Evolutionary conservation across 2,888 invertebrate genomes (phyloP).

Genomic region (Conchocele bisecta): DNA sequence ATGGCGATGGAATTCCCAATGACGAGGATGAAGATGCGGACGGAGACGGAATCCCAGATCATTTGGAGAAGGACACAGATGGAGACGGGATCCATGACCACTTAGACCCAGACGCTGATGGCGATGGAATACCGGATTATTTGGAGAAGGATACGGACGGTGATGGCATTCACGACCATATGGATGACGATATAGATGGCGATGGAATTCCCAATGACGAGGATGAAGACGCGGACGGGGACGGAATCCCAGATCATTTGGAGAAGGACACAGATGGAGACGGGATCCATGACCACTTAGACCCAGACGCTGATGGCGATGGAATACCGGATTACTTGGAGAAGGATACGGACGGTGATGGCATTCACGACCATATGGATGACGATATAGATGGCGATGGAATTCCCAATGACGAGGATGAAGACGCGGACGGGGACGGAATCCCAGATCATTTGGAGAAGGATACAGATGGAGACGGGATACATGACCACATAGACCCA

Average conservation of each 20-base stretch:
- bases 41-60: constrained; percentile 74
- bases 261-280: constrained; percentile 65
- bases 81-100: constrained; percentile 76
- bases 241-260: constrained; percentile 72
- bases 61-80: constrained; percentile 73
- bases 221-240: constrained; percentile 67
- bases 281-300: constrained; percentile 72
- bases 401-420: constrained; percentile 66
- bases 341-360: constrained; percentile 75
- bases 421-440: constrained; percentile 63
- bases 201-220: constrained; percentile 72
- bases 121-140: constrained; percentile 69
- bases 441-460: constrained; percentile 65
- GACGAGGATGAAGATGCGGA: constrained; percentile 67
- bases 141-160: constrained; percentile 61
- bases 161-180: constrained; percentile 65
- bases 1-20: constrained; percentile 77
- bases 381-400: constrained; percentile 75
- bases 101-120: constrained; percentile 65
- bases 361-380: constrained; percentile 72
- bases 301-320: constrained; percentile 74
- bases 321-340: constrained; percentile 78
- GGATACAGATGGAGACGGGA: constrained; percentile 73
- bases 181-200: constrained; percentile 74
- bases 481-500: constrained; percentile 70